Base-by-base conservation (phyloP, 2,888 invertebrate genomes). In the Hypomecis punctinalis region DNA sequence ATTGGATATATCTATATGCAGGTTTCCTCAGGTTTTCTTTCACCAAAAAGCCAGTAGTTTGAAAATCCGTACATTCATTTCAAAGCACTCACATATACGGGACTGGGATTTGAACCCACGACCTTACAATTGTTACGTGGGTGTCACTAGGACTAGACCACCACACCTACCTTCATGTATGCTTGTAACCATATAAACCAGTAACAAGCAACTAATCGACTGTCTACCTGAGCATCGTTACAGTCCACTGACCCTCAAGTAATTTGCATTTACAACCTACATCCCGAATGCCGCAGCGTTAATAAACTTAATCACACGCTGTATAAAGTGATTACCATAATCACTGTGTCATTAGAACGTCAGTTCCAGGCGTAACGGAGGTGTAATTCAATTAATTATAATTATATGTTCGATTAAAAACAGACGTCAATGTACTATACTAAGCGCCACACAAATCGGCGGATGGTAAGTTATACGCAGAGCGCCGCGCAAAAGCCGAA, bases 201-300 rank as follows among this genome's bases (percentile, higher is more conserved):
- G 39, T n/a, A 47, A 39, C 55, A 10, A 13, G 57, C 10, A 40
- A 48, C 45, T 60, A 62, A 56, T 65, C 53, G 62, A 33, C 40
- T 68, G 65, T 65, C 49, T 57, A 60, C 57, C 62, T 56, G 33
- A 55, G 59, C 59, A 58, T 37, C 46, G 49, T 47, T 55, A 13
- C 47, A 42, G 56, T 33, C 37, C 62, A 54, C 43, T 65, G 60
- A 68, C 55, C 67, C 45, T 56, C 13, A 0, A 8, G 56, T 56
- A 51, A 68, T 65, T 65, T 56, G 65, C 62, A 68, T 68, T 46
- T 45, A 55, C 54, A 51, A 46, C 37, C n/a, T 40, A 42, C 40
- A 52, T 39, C 42, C 11, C 40, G 10, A 42, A 42, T 23, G 23
- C 23, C 23, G 23, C 1, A 23, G 23, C 40, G 40, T 52, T 33